Conservation (phyloP, 1,140 invertebrate species). For the Drosophila oshimai region DNA sequence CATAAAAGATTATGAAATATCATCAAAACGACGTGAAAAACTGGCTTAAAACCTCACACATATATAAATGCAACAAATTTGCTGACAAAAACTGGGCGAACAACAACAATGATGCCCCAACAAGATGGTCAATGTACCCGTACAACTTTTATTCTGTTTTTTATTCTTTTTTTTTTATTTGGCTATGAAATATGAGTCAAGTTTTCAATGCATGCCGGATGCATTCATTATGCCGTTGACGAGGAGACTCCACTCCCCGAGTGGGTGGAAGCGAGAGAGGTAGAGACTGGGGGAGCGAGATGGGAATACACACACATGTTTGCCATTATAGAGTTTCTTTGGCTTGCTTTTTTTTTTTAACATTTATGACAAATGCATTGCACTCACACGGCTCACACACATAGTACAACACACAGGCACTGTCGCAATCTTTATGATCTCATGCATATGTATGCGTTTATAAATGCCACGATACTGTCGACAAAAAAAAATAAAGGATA, state of each 20-base stretch:
- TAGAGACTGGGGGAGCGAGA: neutral
- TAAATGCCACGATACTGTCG: constrained; percentile 55
- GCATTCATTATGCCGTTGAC: constrained; percentile 79
- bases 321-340: constrained; percentile 52
- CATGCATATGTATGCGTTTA: constrained; percentile 74
- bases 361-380: constrained; percentile 69
- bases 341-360: constrained; percentile 50
- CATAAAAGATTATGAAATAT: constrained; percentile 55
- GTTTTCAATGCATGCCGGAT: constrained; percentile 82
- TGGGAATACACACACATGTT: constrained; percentile 37
- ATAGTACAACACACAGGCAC: constrained; percentile 5
- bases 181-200: constrained; percentile 81
- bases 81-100: constrained; percentile 14
- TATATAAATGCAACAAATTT: constrained; percentile 11
- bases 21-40: constrained; percentile 55
- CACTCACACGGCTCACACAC: constrained; percentile 32
- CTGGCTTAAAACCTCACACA: constrained; percentile 56
- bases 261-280: neutral
- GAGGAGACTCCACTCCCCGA: constrained; percentile 19
- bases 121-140: constrained; percentile 76
- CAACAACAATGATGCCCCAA: constrained; percentile 46
- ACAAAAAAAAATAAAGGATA: neutral
- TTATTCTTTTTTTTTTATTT: constrained; percentile 23
- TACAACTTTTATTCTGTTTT: constrained; percentile 17
- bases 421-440: constrained; percentile 62